Base-by-base conservation (phyloP, 2,888 invertebrate species). In the Teleiodes luculella region DNA sequence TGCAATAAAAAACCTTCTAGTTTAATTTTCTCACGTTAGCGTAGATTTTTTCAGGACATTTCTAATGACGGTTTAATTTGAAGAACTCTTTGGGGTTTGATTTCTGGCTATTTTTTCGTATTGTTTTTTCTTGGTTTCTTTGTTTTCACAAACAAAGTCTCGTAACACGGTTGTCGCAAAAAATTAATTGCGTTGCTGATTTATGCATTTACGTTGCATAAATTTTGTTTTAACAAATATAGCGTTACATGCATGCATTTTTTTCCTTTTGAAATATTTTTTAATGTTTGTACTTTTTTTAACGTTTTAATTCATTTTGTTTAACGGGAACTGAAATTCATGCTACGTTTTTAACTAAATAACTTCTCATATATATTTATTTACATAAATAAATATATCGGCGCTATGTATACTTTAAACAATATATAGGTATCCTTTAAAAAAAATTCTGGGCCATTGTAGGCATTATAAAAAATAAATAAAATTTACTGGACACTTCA, bases 11-110 rank as follows among this genome's bases (percentile, higher is more conserved):
- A 74, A 59, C 54, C 56, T n/a, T n/a, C n/a, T 59, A 66, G 65
- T 79, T 83, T 89, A 87, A 89, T 89, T 84, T 87, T 89, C 89
- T 86, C 88, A 88, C 88, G 87, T 89, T 86, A 86, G 77, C 78
- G 63, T 73, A 64, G 67, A 66, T 47, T 76, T 76, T 83, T 83
- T 78, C 73, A 62, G 60, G 68, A 84, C 81, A 78, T 80, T 81
- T 86, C 76, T 87, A 89, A 89, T 83, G 86, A 84, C 72, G 81
- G 74, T 89, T 89, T 88, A 89, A 89, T 89, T 89, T 89, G 88
- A 83, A 88, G 87, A 82, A 78, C 83, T 76, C 88, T 89, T 83
- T 86, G 87, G 88, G 88, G 89, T 88, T 89, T 89, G 86, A 84
- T 85, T 86, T 76, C 70, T 62, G 65, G 52, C 56, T 53, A 61